A percentile compares a stretch with the other conserved stretches of the same genome.
Conservation (phyloP, 2,797 vertebrate genomes). For the Neosilurus mollespiculum region DNA sequence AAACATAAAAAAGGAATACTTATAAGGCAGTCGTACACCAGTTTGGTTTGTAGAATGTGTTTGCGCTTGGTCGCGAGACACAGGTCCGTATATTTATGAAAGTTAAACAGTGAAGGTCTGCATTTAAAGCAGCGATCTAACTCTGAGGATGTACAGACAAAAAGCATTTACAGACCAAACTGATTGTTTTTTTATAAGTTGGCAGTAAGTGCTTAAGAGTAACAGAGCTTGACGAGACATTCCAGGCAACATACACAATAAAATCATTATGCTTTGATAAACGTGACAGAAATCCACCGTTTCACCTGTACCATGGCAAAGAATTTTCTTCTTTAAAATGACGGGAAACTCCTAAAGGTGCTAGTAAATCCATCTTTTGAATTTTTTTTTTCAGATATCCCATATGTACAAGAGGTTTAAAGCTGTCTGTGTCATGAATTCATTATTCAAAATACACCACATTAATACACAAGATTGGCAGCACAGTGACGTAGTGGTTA, state of each 20-base stretch:
- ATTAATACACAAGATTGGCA: too few relatives aligned
- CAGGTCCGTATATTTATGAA: conserved; percentile 46
- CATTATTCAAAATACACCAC: too few relatives aligned
- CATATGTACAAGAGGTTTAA: background rate
- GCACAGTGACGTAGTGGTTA: too few relatives aligned
- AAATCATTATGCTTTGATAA: background rate
- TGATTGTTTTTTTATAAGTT: background rate
- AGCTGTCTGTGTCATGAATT: background rate
- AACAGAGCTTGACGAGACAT: background rate
- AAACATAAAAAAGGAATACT: conserved; percentile 72
- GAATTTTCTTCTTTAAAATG: background rate
- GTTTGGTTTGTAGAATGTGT: conserved; percentile 61
- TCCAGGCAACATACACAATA: background rate
- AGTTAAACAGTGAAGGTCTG: conserved; percentile 25
- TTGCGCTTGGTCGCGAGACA: conserved; percentile 51
- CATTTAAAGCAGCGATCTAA: conserved; percentile 18
- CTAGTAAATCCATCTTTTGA: background rate
- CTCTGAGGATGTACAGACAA: conserved; percentile 6
- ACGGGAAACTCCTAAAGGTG: background rate
- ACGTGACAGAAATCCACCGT: background rate
- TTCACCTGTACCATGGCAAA: background rate
- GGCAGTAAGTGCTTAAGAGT: conserved; percentile 41
- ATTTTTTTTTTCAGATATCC: too few relatives aligned
- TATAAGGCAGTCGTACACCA: conserved; percentile 76
- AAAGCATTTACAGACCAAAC: conserved; percentile 21